Conservation (phyloP, 2,113 vertebrate species). For the Mobula birostris region DNA sequence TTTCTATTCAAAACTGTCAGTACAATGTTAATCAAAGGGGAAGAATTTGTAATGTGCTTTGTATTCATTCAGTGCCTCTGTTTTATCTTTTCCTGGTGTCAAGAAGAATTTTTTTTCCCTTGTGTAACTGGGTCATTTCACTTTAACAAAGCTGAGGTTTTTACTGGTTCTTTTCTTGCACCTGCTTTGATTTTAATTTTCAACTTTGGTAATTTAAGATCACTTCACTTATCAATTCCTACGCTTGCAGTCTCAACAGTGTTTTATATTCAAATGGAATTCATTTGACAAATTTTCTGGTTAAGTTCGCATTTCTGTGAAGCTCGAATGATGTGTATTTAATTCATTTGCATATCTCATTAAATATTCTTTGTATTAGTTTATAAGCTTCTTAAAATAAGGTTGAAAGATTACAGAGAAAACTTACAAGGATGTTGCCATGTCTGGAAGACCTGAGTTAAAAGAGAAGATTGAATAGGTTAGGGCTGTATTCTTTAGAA, state of each 20-base stretch:
- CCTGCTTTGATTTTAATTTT: neutral
- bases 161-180: neutral
- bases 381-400: neutral
- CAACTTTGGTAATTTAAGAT: neutral
- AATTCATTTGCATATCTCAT: neutral
- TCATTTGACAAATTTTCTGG: neutral
- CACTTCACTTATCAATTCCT: too few species aligned
- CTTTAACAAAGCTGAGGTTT: neutral
- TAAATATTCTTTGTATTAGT: neutral
- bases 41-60: neutral
- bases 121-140: neutral
- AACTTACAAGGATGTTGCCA: too few species aligned
- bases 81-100: neutral
- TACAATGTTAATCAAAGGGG: neutral
- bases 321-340: neutral
- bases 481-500: too few species aligned
- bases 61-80: neutral
- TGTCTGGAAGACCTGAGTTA: too few species aligned
- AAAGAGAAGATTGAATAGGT: too few species aligned
- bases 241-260: neutral
- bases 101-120: neutral
- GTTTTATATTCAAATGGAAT: neutral
- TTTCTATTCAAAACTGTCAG: neutral
- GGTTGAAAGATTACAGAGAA: too few species aligned
- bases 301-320: neutral